Evolutionary conservation across 2,888 invertebrate genomes (phyloP).

Genomic region (Tenthredo amoena): DNA sequence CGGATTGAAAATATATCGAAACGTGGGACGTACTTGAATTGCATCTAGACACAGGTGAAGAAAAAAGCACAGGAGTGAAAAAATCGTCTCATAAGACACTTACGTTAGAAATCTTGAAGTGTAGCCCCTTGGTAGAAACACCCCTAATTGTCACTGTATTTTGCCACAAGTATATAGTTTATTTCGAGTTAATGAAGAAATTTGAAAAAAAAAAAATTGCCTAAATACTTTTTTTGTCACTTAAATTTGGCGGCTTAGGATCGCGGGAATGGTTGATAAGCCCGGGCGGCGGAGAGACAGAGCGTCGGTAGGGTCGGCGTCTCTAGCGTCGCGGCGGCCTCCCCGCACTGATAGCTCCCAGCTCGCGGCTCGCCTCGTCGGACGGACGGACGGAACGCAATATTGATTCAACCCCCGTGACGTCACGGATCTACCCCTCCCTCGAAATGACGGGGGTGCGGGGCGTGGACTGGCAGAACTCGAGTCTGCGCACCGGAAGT

Average conservation of each 20-base stretch:
- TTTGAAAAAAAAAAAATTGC: neutral
- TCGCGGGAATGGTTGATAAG: conserved; percentile 24
- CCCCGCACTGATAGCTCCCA: conserved; percentile 74
- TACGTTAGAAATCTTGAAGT: conserved; percentile 12
- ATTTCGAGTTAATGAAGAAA: neutral
- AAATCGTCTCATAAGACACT: neutral
- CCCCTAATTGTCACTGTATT: conserved; percentile 9
- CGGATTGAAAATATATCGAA: neutral
- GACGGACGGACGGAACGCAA: conserved; percentile 62
- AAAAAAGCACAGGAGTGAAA: neutral
- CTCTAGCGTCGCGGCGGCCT: conserved; percentile 74
- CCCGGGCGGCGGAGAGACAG: conserved; percentile 57
- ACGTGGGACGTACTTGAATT: neutral
- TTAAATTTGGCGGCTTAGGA: conserved; percentile 26
- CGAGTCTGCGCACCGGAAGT: conserved; percentile 69
- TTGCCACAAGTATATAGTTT: conserved; percentile 12
- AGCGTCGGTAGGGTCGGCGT: conserved; percentile 70
- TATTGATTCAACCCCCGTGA: conserved; percentile 73
- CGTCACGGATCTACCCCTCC: conserved; percentile 61
- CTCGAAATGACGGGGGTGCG: conserved; percentile 63
- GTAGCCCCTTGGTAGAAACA: neutral
- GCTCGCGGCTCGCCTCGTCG: conserved; percentile 60
- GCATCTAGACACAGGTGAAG: neutral
- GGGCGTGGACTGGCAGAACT: conserved; percentile 71
- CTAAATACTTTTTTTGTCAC: conserved; percentile 11